phyloP scores from a whole-genome alignment of 2,797 vertebrate genomes.

The Oreochromis mossambicus region DNA sequence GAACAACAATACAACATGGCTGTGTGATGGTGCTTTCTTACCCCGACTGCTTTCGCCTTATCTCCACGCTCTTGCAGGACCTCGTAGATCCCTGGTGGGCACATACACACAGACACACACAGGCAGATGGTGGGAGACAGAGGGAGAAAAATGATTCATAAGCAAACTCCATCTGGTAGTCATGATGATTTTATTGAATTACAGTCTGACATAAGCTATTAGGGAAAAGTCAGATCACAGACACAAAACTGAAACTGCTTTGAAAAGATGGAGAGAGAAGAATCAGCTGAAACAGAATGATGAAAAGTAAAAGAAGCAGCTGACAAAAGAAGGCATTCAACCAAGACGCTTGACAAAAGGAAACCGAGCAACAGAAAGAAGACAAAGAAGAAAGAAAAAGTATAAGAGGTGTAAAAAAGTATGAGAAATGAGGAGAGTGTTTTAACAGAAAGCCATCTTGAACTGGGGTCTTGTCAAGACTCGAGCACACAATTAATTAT shows the following conservation, averaged over 20 bases:
- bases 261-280: neutral
- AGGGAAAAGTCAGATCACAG: neutral
- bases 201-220: neutral
- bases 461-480: constrained; percentile 2
- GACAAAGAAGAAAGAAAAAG: neutral
- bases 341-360: neutral
- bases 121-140: neutral
- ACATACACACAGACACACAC: neutral
- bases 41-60: constrained; percentile 80
- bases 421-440: neutral
- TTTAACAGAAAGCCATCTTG: neutral
- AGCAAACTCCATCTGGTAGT: constrained; percentile 8
- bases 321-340: neutral
- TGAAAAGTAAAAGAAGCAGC: neutral
- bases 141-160: constrained; percentile 3
- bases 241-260: neutral
- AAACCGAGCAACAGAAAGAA: neutral
- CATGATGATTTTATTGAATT: constrained; percentile 7
- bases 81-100: constrained; percentile 80
- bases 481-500: neutral
- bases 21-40: constrained; percentile 43
- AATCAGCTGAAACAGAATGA: neutral
- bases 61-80: constrained; percentile 85
- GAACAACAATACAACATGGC: neutral
- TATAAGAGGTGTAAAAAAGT: neutral